These are phyloP conservation scores for Aphis craccivora DNA, from an alignment of 1,140 invertebrate species.

Conservation along the genomic window DNA sequence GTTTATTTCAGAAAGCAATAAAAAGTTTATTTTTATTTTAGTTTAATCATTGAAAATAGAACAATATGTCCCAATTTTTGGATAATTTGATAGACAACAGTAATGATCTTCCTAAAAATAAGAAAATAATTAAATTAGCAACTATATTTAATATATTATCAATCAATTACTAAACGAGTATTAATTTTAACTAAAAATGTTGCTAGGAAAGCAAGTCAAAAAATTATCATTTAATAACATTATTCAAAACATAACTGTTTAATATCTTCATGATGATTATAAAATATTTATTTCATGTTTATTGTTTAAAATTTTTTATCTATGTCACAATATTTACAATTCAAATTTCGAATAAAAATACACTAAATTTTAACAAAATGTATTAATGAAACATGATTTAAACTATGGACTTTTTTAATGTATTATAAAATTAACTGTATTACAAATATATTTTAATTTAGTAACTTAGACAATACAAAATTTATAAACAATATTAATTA, in stretches of 20 bases:
- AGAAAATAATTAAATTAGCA: neutral
- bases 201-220: neutral
- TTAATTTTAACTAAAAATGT: neutral
- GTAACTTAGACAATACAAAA: neutral
- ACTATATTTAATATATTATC: neutral
- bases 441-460: neutral
- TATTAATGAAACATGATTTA: neutral
- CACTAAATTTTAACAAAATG: neutral
- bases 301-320: neutral
- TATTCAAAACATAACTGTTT: neutral
- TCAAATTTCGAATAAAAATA: neutral
- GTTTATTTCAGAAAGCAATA: neutral
- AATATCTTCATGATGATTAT: neutral
- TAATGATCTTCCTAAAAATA: constrained; percentile 3
- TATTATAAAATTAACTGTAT: neutral
- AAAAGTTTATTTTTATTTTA: neutral
- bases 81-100: neutral
- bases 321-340: neutral
- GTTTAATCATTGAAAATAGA: neutral
- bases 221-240: neutral
- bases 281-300: neutral
- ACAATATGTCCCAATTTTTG: neutral
- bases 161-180: neutral
- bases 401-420: neutral
- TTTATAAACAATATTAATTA: neutral